Percentiles rank a stretch among this genome's conserved stretches.
phyloP scores from a whole-genome alignment of 1,140 invertebrate species.

The Agrypnia vestita region DNA sequence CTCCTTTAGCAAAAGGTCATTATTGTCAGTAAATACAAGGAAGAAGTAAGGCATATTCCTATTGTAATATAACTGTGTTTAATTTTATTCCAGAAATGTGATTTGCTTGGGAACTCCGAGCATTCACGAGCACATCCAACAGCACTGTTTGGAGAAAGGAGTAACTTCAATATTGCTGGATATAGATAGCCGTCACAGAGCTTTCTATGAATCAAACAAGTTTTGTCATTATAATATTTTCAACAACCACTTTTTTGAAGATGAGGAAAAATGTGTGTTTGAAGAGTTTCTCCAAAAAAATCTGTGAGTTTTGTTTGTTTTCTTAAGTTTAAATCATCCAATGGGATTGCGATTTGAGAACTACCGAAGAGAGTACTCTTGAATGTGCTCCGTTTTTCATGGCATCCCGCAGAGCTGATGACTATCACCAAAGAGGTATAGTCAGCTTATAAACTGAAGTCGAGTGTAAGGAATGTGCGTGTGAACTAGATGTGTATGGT shows the following conservation, averaged over 20 bases:
- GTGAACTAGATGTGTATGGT: too few species aligned
- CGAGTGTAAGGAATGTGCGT: too few species aligned
- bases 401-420: too few species aligned
- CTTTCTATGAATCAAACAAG: slow-evolving; percentile 79
- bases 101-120: slow-evolving; percentile 87
- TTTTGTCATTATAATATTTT: slow-evolving; percentile 92
- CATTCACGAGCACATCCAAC: slow-evolving; percentile 80
- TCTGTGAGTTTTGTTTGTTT: slow-evolving; percentile 62
- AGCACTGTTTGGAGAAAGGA: slow-evolving; percentile 66
- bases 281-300: slow-evolving; percentile 76
- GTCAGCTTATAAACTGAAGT: too few species aligned
- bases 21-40: too few species aligned
- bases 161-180: slow-evolving; percentile 83
- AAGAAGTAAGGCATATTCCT: too few species aligned
- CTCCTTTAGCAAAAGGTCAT: too few species aligned
- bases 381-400: too few species aligned
- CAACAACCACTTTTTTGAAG: slow-evolving; percentile 88
- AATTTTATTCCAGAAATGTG: slow-evolving; percentile 73
- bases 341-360: background rate
- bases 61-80: slow-evolving; percentile 19
- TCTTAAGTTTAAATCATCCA: background rate
- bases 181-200: slow-evolving; percentile 82
- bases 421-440: too few species aligned
- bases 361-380: background rate
- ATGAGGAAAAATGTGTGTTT: slow-evolving; percentile 72